Base-by-base conservation (phyloP, 2,113 vertebrate genomes). In the Spea multiplicata region DNA sequence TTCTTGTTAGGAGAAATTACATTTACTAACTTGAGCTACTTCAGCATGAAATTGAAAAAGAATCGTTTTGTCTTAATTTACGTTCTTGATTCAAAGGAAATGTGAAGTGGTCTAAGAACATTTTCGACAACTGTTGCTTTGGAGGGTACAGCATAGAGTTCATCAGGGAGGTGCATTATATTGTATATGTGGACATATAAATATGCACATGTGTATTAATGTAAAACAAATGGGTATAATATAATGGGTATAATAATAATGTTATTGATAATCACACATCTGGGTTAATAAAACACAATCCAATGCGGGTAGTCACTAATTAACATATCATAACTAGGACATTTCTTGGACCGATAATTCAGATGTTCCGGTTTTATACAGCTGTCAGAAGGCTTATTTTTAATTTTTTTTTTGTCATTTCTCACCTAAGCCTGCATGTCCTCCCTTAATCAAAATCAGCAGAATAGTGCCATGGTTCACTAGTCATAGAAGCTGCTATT, bases 41-140 rank as follows among this genome's bases (percentile, higher is more conserved):
- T 97, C 94, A 99, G 96, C 97, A 98, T 99, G 97, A 99, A 99
- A 98, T 99, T 99, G 97, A 97, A 98, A 99, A 98, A 91, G 95
- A 95, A 95, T 95, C 96, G 95, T 97, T 98, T 94, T 94, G 92
- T 90, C 92, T 91, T 94, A 91, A 98, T 99, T 99, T 98, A 94
- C 94, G 97, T 98, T 96, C 97, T 97, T 97, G 94, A 98, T 98
- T 96, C 96, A 94, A 92, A 92, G 93, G 93, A 89, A 95, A 95
- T 94, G 93, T 93, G 94, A 94, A 96, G 95, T 93, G 94, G 90
- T 84, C 89, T 85, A 89, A 90, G 82, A 86, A 87, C 87, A 86
- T 84, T 16, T 78, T 50, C 7, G 66, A 71, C 80, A 85, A 83
- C 71, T 86, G 50, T 91, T 91, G 84, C 55, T 59, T 59, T 4